phyloP scores from a whole-genome alignment of 2,797 vertebrate species.

The Chaetophractus vellerosus region DNA sequence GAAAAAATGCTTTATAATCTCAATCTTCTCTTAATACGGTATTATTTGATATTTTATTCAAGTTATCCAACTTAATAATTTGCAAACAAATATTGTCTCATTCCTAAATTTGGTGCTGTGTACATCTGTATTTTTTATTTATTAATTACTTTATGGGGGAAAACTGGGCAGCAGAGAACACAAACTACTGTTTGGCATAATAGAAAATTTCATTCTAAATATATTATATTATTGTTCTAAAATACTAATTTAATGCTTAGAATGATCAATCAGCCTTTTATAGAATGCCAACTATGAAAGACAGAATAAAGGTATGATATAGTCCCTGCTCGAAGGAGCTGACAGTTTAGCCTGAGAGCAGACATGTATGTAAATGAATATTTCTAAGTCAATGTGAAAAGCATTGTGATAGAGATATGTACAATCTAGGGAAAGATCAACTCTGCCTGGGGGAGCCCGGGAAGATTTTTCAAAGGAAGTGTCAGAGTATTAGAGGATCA shows the following conservation, averaged over 20 bases:
- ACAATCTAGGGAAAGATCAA: background rate
- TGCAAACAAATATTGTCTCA: slow-evolving; percentile 36
- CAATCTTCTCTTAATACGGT: background rate
- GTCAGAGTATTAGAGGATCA: background rate
- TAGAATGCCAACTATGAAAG: slow-evolving; percentile 56
- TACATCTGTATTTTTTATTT: background rate
- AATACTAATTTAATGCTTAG: slow-evolving; percentile 16
- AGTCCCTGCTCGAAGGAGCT: background rate
- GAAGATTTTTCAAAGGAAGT: background rate
- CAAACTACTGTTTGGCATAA: background rate
- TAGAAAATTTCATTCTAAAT: slow-evolving; percentile 27
- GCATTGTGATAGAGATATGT: slow-evolving; percentile 36
- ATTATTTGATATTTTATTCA: slow-evolving; percentile 35
- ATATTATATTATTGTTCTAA: slow-evolving; percentile 30
- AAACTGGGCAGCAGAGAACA: background rate
- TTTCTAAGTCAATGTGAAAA: slow-evolving; percentile 62
- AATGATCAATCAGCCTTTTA: slow-evolving; percentile 52
- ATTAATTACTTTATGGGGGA: background rate
- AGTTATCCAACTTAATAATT: slow-evolving; percentile 34
- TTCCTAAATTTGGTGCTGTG: background rate
- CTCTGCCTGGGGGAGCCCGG: background rate
- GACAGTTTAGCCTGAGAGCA: slow-evolving; percentile 50
- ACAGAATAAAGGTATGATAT: slow-evolving; percentile 36
- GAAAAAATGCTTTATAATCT: background rate
- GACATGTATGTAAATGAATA: slow-evolving; percentile 43